Evolutionary conservation across 2,888 invertebrate species (phyloP), one percentile per base, ranked within the genome.

Genomic region (Megastigmus dorsalis): DNA sequence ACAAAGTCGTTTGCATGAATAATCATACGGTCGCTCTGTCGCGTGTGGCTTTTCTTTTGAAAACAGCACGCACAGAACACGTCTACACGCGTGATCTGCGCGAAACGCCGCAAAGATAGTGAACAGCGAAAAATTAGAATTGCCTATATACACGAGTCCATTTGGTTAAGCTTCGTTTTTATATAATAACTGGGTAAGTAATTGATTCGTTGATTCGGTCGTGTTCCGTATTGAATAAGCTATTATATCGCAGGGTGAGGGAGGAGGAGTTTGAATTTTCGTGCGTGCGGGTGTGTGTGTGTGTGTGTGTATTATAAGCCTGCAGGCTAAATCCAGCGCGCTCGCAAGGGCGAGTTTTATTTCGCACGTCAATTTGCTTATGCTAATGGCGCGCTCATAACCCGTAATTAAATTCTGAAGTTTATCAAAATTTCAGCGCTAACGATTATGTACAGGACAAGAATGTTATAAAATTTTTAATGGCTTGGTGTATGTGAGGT

Each of bases 1-100:
- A 75, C 71, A 70, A 67, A 70, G 67, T 75, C 66, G 75, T 75
- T 71, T 72, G 71, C 70, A 70, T 65, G 69, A 57, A 69, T 71
- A 67, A 73, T 67, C 41, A 30, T 50, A 41, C 20, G 38, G 43
- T n/a, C n/a, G n/a, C n/a, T n/a, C n/a, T n/a, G n/a, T n/a, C n/a
- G 45, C 28, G 43, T 28, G 30, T 20, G 38, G 20, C 28, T 50
- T 63, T 43, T 59, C 36, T 33, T 36, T 20, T 50, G 18, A 30
- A 30, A 50, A 0, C n/a, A 43, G 15, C 28, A 33, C 30, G 18
- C 38, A 38, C 23, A 1, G 23, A 38, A 38, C 15, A 33, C n/a
- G 23, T 20, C 4, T 7, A 43, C 13, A 28, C 5, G 6, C 4
- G 15, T 13, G n/a, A n/a, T n/a, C n/a, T n/a, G 28, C 41, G 9